Conservation (phyloP, 2,113 vertebrate genomes). For the Tympanuchus pallidicinctus region DNA sequence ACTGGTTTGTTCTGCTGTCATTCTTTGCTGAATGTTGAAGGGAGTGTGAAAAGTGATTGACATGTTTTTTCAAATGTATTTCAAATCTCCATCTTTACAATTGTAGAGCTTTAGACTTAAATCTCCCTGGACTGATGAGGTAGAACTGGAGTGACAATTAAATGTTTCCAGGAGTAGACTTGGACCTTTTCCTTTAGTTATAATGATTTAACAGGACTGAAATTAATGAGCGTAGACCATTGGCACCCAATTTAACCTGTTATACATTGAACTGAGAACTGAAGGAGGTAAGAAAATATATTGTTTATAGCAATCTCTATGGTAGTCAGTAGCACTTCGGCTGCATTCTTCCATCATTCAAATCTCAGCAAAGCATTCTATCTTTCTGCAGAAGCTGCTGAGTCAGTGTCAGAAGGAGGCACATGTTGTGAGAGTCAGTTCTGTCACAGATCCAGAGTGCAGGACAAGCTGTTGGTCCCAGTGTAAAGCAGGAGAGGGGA, state of each 20-base stretch:
- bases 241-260: background rate
- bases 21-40: background rate
- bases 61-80: background rate
- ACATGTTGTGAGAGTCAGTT: background rate
- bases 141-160: background rate
- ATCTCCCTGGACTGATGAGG: background rate
- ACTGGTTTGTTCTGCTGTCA: background rate
- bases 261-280: background rate
- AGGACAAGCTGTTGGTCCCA: background rate
- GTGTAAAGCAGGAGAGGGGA: background rate
- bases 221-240: background rate
- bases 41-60: background rate
- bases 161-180: background rate
- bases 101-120: constrained; percentile 13
- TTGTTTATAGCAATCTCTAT: background rate
- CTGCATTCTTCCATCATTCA: background rate
- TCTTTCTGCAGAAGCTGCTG: background rate
- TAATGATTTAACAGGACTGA: background rate
- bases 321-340: background rate
- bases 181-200: background rate
- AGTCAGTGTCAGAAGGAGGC: background rate
- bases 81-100: background rate
- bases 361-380: background rate
- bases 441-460: background rate
- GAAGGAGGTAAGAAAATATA: background rate